phyloP scores from a whole-genome alignment of 2,888 invertebrate species.

The Drosophila kanekoi region DNA sequence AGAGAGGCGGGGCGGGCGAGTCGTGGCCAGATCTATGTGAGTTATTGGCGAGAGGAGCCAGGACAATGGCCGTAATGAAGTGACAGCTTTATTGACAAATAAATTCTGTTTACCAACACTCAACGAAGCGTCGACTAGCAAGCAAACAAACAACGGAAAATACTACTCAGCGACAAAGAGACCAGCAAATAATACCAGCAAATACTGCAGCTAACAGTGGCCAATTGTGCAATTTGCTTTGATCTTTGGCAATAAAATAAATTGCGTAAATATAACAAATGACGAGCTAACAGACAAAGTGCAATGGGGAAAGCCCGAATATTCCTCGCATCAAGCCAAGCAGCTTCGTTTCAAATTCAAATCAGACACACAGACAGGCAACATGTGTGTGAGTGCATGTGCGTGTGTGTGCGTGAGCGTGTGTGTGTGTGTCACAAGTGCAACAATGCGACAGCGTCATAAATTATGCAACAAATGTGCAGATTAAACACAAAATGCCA shows the following conservation, averaged over 20 bases:
- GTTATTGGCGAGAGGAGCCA: constrained; percentile 59
- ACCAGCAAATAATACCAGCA: constrained; percentile 42
- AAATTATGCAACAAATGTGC: constrained; percentile 78
- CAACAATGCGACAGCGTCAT: constrained; percentile 53
- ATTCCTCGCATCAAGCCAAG: constrained; percentile 6
- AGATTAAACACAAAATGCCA: constrained; percentile 78
- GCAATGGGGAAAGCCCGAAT: background rate
- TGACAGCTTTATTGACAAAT: constrained; percentile 80
- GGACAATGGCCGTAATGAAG: constrained; percentile 75
- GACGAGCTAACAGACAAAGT: constrained; percentile 17
- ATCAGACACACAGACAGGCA: constrained; percentile 31
- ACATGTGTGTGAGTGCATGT: constrained; percentile 9
- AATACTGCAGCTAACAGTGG: constrained; percentile 35
- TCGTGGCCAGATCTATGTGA: constrained; percentile 38
- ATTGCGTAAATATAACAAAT: constrained; percentile 70
- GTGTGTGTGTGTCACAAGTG: constrained; percentile 19
- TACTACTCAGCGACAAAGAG: constrained; percentile 19
- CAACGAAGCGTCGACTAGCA: constrained; percentile 48
- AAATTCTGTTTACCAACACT: constrained; percentile 75
- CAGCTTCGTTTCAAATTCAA: constrained; percentile 65
- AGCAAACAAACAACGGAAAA: constrained; percentile 40
- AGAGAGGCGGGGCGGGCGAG: background rate
- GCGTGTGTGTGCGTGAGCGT: background rate
- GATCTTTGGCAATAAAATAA: constrained; percentile 72
- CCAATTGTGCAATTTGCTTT: constrained; percentile 71